Conservation (phyloP, 2,888 invertebrate genomes). For the Chymomyza caudatula region DNA sequence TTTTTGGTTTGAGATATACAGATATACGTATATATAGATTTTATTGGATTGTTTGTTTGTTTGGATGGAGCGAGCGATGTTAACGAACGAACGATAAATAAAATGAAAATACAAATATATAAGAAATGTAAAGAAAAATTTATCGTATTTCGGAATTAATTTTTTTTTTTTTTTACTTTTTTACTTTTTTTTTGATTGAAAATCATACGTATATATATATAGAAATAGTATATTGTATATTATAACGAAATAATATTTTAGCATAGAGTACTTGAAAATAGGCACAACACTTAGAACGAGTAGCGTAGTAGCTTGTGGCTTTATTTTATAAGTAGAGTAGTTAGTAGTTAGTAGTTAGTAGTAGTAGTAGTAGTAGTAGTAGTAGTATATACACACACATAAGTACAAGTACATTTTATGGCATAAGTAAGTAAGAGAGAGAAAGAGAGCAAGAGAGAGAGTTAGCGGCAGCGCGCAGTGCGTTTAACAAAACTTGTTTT, state of each 20-base stretch:
- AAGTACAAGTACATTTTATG: neutral
- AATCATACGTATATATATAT: slow-evolving; percentile 38
- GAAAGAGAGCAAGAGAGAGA: slow-evolving; percentile 29
- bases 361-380: neutral
- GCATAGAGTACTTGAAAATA: slow-evolving; percentile 63
- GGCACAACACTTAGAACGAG: slow-evolving; percentile 63
- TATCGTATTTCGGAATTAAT: slow-evolving; percentile 27
- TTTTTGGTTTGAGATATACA: slow-evolving; percentile 48
- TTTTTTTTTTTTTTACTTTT: slow-evolving; percentile 15
- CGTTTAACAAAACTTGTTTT: neutral
- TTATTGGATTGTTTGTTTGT: slow-evolving; percentile 60
- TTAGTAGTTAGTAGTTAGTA: neutral
- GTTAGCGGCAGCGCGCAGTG: neutral
- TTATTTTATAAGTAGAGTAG: slow-evolving; percentile 6
- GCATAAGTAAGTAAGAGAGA: slow-evolving; percentile 16
- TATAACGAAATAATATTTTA: slow-evolving; percentile 55
- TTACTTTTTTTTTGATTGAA: slow-evolving; percentile 25
- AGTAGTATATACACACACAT: slow-evolving; percentile 1
- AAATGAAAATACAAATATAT: slow-evolving; percentile 77
- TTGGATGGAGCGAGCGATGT: slow-evolving; percentile 74
- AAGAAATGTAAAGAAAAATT: slow-evolving; percentile 75
- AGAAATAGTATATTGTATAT: neutral
- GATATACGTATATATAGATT: slow-evolving; percentile 35
- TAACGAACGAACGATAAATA: slow-evolving; percentile 76
- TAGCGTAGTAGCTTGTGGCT: slow-evolving; percentile 39